Percentiles rank a stretch among this genome's conserved stretches.
Conservation (phyloP, 2,888 invertebrate genomes). For the Pseudococcus longispinus region DNA sequence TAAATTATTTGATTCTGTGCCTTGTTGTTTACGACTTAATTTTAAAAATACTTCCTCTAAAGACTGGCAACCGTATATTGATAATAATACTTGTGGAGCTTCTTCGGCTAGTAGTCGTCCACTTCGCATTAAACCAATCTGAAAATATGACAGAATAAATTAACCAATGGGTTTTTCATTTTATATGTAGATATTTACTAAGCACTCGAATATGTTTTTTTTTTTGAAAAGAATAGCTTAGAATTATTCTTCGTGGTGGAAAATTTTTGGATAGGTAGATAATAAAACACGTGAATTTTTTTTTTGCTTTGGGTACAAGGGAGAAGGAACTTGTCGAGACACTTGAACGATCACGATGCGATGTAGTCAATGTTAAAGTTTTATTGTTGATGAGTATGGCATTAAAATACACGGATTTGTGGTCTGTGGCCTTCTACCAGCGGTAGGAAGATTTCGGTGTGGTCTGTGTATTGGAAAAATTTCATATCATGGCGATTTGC, state of each 20-base stretch:
- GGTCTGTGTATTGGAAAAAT: conserved; percentile 37
- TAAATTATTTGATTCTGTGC: conserved; percentile 71
- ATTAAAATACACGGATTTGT: background rate
- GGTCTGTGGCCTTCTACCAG: background rate
- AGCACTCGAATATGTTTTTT: background rate
- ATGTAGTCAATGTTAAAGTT: background rate
- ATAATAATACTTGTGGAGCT: conserved; percentile 81
- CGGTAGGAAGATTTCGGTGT: background rate
- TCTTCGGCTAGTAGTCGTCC: conserved; percentile 90
- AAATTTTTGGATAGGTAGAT: background rate
- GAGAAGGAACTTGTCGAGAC: background rate
- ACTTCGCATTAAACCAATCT: conserved; percentile 95
- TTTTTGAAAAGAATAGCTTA: background rate
- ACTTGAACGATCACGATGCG: conserved; percentile 6
- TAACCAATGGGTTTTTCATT: background rate
- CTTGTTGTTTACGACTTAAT: conserved; percentile 77
- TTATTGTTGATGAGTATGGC: background rate
- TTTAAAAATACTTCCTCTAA: conserved; percentile 93
- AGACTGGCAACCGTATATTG: conserved; percentile 82
- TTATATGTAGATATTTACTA: background rate
- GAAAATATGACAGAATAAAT: background rate
- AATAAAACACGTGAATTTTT: background rate
- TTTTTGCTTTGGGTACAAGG: background rate
- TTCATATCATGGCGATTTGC: background rate
- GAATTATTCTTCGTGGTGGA: background rate